phyloP scores from a whole-genome alignment of 2,888 invertebrate species.

The Pandemis corylana region DNA sequence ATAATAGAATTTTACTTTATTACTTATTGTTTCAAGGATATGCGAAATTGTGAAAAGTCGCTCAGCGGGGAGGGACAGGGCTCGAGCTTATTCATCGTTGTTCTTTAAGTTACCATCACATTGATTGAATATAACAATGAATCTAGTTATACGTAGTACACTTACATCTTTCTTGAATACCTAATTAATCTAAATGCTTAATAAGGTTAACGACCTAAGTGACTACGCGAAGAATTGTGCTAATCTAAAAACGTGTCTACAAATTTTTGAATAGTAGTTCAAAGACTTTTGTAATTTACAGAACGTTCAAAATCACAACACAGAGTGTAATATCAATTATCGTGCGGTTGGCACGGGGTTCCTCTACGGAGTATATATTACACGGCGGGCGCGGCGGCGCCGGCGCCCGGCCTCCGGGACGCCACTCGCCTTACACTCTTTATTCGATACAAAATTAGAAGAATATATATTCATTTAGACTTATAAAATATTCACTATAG shows the following conservation, averaged over 20 bases:
- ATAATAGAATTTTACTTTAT: conserved; percentile 78
- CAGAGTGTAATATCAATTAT: conserved; percentile 85
- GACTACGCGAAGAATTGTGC: conserved; percentile 85
- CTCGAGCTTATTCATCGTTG: conserved; percentile 76
- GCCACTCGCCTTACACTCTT: conserved; percentile 60
- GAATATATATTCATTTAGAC: conserved; percentile 84
- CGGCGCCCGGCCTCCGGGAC: conserved; percentile 45
- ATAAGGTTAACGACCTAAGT: conserved; percentile 76
- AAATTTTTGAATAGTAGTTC: conserved; percentile 73
- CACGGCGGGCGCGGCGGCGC: conserved; percentile 52
- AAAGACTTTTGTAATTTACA: conserved; percentile 82
- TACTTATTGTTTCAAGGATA: conserved; percentile 86
- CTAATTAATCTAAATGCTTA: conserved; percentile 82
- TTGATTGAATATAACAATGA: conserved; percentile 80
- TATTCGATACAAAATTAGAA: conserved; percentile 83
- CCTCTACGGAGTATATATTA: conserved; percentile 69
- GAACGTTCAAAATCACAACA: conserved; percentile 86
- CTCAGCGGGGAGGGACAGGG: conserved; percentile 66
- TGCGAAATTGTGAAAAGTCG: conserved; percentile 82
- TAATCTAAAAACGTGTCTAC: conserved; percentile 83
- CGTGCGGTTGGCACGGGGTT: conserved; percentile 80
- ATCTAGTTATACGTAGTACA: conserved; percentile 77
- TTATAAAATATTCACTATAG: conserved; percentile 79
- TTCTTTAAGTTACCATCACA: conserved; percentile 76
- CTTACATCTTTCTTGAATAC: conserved; percentile 73